These are phyloP conservation scores for Cheilosia vernalis DNA, from an alignment of 2,888 invertebrate genomes.

Conservation along the genomic window DNA sequence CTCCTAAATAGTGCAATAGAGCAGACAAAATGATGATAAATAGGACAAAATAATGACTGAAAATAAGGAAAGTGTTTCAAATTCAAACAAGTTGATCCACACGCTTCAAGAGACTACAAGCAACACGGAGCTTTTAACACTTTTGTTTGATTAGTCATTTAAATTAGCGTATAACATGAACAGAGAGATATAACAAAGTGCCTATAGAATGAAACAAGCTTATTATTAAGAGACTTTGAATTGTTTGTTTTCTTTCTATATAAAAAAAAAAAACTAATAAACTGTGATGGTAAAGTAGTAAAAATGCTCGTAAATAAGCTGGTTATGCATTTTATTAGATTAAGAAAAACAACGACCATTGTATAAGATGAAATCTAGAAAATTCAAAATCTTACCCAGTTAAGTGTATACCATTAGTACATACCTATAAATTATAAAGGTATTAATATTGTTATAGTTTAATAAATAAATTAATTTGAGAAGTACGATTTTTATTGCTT, in stretches of 20 bases:
- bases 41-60: slow-evolving; percentile 43
- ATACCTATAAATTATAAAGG: no score
- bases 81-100: background rate
- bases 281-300: slow-evolving; percentile 62
- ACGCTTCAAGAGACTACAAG: background rate
- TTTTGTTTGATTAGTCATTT: background rate
- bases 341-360: background rate
- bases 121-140: background rate
- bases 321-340: background rate
- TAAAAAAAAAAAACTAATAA: slow-evolving; percentile 48
- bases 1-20: slow-evolving; percentile 62
- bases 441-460: background rate
- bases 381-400: slow-evolving; percentile 9
- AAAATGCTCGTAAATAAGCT: slow-evolving; percentile 8
- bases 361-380: background rate
- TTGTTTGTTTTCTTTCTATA: slow-evolving; percentile 32
- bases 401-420: background rate
- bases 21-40: background rate
- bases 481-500: background rate
- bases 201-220: slow-evolving; percentile 42
- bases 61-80: slow-evolving; percentile 44
- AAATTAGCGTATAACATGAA: slow-evolving; percentile 13
- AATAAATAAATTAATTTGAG: background rate
- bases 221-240: background rate
- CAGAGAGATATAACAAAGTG: slow-evolving; percentile 43